Evolutionary conservation across 2,113 vertebrate genomes (phyloP).

Genomic region (Ctenomys sociabilis): DNA sequence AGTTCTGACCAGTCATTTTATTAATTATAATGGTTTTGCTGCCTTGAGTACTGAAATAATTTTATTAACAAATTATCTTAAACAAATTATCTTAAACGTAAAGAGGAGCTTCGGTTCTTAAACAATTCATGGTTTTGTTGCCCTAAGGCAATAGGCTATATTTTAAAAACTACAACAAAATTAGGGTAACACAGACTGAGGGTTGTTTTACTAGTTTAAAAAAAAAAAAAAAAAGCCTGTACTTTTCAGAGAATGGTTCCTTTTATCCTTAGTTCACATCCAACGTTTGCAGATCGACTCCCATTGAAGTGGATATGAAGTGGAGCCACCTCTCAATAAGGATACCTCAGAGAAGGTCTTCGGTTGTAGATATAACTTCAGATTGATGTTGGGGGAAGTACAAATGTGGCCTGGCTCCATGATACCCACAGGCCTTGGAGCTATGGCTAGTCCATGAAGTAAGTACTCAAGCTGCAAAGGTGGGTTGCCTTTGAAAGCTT

Average conservation of each 20-base stretch:
- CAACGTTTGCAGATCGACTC: constrained; percentile 2
- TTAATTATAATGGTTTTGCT: neutral
- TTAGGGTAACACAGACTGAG: neutral
- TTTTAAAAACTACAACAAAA: constrained; percentile 43
- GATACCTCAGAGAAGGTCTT: neutral
- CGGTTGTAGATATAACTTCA: neutral
- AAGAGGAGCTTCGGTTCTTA: neutral
- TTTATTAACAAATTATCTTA: constrained; percentile 25
- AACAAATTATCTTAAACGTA: neutral
- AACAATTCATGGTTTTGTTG: neutral
- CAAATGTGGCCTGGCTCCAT: neutral
- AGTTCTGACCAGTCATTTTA: neutral
- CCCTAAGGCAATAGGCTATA: neutral
- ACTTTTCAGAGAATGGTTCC: constrained; percentile 47
- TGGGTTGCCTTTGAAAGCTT: neutral
- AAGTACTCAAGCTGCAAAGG: neutral
- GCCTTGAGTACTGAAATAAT: neutral
- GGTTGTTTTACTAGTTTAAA: constrained; percentile 21
- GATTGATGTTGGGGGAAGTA: constrained; percentile 36
- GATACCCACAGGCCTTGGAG: neutral
- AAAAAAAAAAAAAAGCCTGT: constrained; percentile 1
- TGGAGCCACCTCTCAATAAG: neutral
- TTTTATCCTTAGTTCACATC: neutral
- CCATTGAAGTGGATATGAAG: neutral
- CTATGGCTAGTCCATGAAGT: neutral